A percentile compares a stretch with the other conserved stretches of the same genome.
Evolutionary conservation across 2,888 invertebrate species (phyloP).

Genomic region (Rotaria macrura): DNA sequence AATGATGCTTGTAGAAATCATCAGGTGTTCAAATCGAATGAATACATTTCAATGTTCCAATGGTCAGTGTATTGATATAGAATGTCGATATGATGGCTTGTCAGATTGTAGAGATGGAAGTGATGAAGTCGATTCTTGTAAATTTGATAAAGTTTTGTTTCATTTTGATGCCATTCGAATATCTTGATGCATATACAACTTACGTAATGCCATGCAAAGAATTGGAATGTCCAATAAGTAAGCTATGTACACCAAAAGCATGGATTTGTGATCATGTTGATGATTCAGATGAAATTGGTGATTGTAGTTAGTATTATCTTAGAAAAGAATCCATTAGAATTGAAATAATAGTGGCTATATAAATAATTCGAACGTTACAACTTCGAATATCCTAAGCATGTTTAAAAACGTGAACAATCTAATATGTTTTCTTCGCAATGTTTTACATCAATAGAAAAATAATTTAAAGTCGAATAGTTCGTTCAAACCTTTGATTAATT

Average conservation of each 20-base stretch:
- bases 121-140: slow-evolving; percentile 24
- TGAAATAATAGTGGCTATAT: slow-evolving; percentile 35
- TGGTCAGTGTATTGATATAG: slow-evolving; percentile 28
- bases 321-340: too few species aligned
- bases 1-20: neutral
- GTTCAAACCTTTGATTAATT: too few species aligned
- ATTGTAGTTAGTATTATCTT: neutral
- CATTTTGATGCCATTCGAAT: neutral
- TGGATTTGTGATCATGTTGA: slow-evolving; percentile 25
- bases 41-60: slow-evolving; percentile 27
- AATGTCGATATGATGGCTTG: slow-evolving; percentile 23
- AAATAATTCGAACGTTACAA: too few species aligned
- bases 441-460: too few species aligned
- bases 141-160: neutral
- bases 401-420: too few species aligned
- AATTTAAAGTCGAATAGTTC: too few species aligned
- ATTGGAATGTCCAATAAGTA: neutral
- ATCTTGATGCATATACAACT: slow-evolving; percentile 28
- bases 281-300: slow-evolving; percentile 27
- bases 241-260: slow-evolving; percentile 23
- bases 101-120: slow-evolving; percentile 28
- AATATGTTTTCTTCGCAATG: too few species aligned
- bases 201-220: neutral
- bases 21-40: neutral
- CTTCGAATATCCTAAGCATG: too few species aligned